These are phyloP conservation scores for Pelobates cultripes DNA, from an alignment of 2,797 vertebrate genomes.

Conservation along the genomic window DNA sequence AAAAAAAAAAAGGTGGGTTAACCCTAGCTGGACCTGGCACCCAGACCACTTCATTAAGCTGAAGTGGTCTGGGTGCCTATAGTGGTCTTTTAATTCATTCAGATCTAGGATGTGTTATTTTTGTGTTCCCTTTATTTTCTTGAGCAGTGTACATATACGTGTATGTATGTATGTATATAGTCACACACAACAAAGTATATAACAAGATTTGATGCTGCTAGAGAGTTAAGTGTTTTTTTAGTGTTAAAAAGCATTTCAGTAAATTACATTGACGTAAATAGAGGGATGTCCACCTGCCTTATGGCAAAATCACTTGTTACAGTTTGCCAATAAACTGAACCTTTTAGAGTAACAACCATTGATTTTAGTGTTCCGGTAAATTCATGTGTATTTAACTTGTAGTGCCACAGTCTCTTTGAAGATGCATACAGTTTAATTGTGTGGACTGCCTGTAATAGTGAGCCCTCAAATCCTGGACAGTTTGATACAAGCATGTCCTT, in stretches of 20 bases:
- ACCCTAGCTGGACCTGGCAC: too few species aligned
- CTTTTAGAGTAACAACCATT: slow-evolving; percentile 51
- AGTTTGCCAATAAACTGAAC: slow-evolving; percentile 38
- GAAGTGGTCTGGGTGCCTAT: too few species aligned
- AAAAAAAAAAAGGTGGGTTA: too few species aligned
- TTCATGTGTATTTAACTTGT: slow-evolving; percentile 19
- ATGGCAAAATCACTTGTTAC: slow-evolving; percentile 32
- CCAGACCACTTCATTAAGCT: too few species aligned
- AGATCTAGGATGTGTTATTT: too few species aligned
- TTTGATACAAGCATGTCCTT: not conserved
- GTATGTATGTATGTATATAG: too few species aligned
- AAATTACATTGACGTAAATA: slow-evolving; percentile 33
- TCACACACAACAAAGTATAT: too few species aligned
- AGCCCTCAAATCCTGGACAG: not conserved
- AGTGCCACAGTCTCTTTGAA: not conserved
- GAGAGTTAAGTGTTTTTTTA: slow-evolving; percentile 30
- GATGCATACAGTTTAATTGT: not conserved
- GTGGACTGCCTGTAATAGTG: not conserved
- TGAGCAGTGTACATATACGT: too few species aligned
- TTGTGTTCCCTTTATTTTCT: too few species aligned
- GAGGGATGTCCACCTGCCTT: slow-evolving; percentile 9
- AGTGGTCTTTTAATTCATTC: too few species aligned
- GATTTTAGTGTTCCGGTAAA: slow-evolving; percentile 43
- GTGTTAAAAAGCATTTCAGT: slow-evolving; percentile 19
- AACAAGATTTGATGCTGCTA: not conserved